Base-by-base conservation (phyloP, 2,888 invertebrate genomes). In the Chrysina gloriosa region DNA sequence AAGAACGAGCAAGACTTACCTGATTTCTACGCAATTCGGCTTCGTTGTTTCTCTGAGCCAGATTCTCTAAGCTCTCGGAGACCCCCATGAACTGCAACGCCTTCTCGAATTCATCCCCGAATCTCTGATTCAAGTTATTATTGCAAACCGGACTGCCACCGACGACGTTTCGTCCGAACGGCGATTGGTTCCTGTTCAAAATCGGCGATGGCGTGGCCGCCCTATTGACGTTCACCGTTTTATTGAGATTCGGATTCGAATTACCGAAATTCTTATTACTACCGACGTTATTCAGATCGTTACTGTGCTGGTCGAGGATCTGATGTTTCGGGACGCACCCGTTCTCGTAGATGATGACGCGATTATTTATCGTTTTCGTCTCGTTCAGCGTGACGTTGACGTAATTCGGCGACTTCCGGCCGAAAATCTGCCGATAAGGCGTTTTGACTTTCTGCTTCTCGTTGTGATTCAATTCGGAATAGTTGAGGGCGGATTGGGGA, bases 11-110 rank as follows among this genome's bases (percentile, higher is more conserved):
- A n/a, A 36, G 31, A 70, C 72, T 77, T 74, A 84, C 84, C 78
- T 83, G 74, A 76, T 84, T 76, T 84, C 88, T 73, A 83, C 86
- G 73, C 83, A 87, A 72, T 85, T 89, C 84, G 2, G 83, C 81
- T 42, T 83, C 83, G 68, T 79, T 80, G 42, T 82, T 81, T 64
- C 81, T 75, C 11, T 75, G 73, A 5, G 76, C 74, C 11, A 80
- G 70, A 71, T 76, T 75, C 64, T 78, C 79, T 48, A 71, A 71
- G 71, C 71, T 74, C 45, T 72, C 75, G 14, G 67, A 67, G 72
- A 69, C 72, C 70, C 54, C 75, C 71, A 61, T 73, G 2, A 23
- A 29, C 29, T 65, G 75, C n/a, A 72, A 34, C 80, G 67, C 73
- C 23, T 67, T 67, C 11, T 25, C 34, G 19, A 23, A 25, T 11